Conservation (phyloP, 1,140 invertebrate genomes). For the Tachypleus tridentatus region DNA sequence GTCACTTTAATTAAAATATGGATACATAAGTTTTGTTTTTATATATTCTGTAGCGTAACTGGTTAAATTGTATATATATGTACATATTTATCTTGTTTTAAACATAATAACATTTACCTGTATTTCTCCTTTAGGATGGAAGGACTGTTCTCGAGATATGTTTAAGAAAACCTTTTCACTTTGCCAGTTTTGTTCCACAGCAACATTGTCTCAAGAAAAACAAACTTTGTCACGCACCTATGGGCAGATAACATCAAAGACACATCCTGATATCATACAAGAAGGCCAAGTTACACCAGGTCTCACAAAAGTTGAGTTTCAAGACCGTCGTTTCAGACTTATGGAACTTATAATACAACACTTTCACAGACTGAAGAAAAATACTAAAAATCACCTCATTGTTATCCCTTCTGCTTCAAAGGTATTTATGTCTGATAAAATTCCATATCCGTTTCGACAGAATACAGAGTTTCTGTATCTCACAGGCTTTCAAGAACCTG, state of each 20-base stretch:
- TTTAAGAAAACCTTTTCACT: no score
- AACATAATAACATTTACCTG: no score
- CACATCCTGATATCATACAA: conserved; percentile 64
- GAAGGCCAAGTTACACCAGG: conserved; percentile 59
- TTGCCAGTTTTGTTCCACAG: background rate
- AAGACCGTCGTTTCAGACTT: conserved; percentile 49
- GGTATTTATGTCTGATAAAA: conserved; percentile 82
- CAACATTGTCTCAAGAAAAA: background rate
- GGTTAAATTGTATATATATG: no score
- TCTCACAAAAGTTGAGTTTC: conserved; percentile 58
- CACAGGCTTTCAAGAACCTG: conserved; percentile 78
- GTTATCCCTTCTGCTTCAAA: conserved; percentile 70
- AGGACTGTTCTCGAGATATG: no score
- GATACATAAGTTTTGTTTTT: no score
- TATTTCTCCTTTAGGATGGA: no score
- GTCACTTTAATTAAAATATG: no score
- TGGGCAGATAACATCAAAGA: conserved; percentile 60
- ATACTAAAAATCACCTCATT: conserved; percentile 44
- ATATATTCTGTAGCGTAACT: no score
- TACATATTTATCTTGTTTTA: no score
- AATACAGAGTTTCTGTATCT: conserved; percentile 88
- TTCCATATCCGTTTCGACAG: conserved; percentile 86
- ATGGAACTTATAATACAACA: conserved; percentile 41
- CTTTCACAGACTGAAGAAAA: conserved; percentile 28
- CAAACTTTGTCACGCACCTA: conserved; percentile 21